Base-by-base conservation (phyloP, 2,113 vertebrate genomes). In the Benitochromis conjunctus region DNA sequence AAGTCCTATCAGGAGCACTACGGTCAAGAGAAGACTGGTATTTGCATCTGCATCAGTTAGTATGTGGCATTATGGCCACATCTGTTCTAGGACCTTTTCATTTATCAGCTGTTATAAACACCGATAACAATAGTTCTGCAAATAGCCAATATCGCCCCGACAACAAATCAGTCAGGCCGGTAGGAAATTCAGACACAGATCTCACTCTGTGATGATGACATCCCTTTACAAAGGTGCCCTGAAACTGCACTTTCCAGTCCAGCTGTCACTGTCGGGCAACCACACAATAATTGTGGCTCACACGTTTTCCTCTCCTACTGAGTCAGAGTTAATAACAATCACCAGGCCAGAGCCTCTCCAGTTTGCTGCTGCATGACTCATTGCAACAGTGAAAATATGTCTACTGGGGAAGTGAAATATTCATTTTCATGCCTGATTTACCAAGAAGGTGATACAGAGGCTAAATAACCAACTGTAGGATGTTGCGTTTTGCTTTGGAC, bases 311-410 rank as follows among this genome's bases (percentile, higher is more conserved):
- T 82, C 81, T 81, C 19, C 81, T 57, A 16, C 19, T 64, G 41
- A 86, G 62, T 90, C 81, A 84, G 43, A 86, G 56, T 69, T 82
- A 76, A 89, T 60, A 69, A 55, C 48, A 82, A 76, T 86, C 51
- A 79, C 83, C 64, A 53, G 53, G 43, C 62, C 16, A 38, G 24
- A 83, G 54, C 71, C 58, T 83, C 26, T 81, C 54, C 16, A 1
- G 16, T 43, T 81, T 34, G 56, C 83, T 66, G 85, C 58, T 69
- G 57, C 62, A 77, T 69, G 62, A 86, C 21, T 62, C 89, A 82
- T 21, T 3, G 5, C 31, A 51, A 36, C 11, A 71, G 12, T 81
- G 62, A 36, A 86, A 88, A 66, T 58, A 31, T 74, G 46, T 79
- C 36, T 64, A 24, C 38, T 53, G 19, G 74, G 34, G 56, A 76